Evolutionary conservation across 1,140 invertebrate species (phyloP).

Genomic region (Zophobas morio): DNA sequence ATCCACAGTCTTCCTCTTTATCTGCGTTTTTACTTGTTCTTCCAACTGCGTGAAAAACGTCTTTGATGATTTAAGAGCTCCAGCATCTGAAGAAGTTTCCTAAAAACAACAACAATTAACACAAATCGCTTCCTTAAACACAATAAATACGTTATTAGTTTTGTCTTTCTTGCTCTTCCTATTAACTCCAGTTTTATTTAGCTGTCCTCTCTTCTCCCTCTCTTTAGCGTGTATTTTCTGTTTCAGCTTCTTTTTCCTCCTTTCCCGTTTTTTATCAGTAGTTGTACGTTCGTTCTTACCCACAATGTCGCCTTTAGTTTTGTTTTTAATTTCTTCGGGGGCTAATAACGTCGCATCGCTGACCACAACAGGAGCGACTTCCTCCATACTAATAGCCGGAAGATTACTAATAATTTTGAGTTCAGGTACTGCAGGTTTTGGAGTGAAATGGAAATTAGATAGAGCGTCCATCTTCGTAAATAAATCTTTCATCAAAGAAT

Average conservation of each 20-base stretch:
- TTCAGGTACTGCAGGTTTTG: constrained; percentile 88
- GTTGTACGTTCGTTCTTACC: constrained; percentile 83
- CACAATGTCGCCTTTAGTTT: constrained; percentile 83
- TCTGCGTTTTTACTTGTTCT: constrained; percentile 75
- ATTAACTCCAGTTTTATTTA: constrained; percentile 72
- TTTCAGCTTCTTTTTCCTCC: constrained; percentile 88
- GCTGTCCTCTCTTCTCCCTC: constrained; percentile 72
- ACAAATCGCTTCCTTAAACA: constrained; percentile 1
- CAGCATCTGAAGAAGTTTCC: constrained; percentile 70
- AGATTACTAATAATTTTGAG: constrained; percentile 93
- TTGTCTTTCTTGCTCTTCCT: constrained; percentile 75
- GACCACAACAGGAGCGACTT: constrained; percentile 91
- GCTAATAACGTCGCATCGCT: constrained; percentile 91
- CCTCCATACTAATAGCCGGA: constrained; percentile 94
- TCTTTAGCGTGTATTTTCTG: constrained; percentile 74
- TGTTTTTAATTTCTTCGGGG: constrained; percentile 92
- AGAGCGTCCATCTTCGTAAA: constrained; percentile 94
- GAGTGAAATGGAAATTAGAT: constrained; percentile 95
- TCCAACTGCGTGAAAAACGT: constrained; percentile 88
- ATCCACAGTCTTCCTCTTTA: constrained; percentile 67
- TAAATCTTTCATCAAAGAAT: constrained; percentile 81
- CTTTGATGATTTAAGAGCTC: constrained; percentile 82
- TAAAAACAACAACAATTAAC: constrained; percentile 55
- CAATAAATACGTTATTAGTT: constrained; percentile 72
- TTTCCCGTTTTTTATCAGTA: constrained; percentile 92